Base-by-base conservation (phyloP, 1,140 invertebrate genomes). In the Solenopsis fugax region DNA sequence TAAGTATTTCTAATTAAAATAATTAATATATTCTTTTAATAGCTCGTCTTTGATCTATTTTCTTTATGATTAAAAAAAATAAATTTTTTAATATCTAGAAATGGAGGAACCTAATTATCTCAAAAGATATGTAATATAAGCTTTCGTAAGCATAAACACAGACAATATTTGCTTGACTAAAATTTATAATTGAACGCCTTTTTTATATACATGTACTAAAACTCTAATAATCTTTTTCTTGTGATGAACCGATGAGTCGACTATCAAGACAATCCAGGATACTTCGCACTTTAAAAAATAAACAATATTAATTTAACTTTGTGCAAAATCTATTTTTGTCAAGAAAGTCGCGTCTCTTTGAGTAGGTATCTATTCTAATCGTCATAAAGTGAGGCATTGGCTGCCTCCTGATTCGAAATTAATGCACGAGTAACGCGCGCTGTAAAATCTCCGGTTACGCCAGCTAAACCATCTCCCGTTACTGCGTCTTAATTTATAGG, bases 401-500 rank as follows among this genome's bases (percentile, higher is more conserved):
- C 48, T 29, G 21, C 65, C 37, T 24, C 1, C 37, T 24, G 69
- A 84, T 84, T 84, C 13, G 54, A 54, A 84, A 24, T 73, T 48
- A 16, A 73, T 58, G 64, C 10, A 65, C 48, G 62, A 37, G 78
- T 41, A 77, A 41, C 77, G 52, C 69, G 54, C 78, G 37, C 64
- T 24, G 21, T 41, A 75, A 84, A 34, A 75, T 84, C 80, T 84
- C 80, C 54, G 54, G 24, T 84, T 84, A 84, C 80, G 24, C 41
- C 7, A 16, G 69, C 54, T 84, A 52, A 73, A 84, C 69, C 80
- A 18, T 84, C 80, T 84, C 80, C 41, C 56, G 69, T 84, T 84
- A 75, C 80, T 37, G 29, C 54, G 69, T 84, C 80, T 84, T 84
- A 84, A 84, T 84, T 84, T 84, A 84, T 84, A 18, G 54, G 24